Evolutionary conservation across 2,113 vertebrate species (phyloP).

Genomic region (Vicugna pacos): DNA sequence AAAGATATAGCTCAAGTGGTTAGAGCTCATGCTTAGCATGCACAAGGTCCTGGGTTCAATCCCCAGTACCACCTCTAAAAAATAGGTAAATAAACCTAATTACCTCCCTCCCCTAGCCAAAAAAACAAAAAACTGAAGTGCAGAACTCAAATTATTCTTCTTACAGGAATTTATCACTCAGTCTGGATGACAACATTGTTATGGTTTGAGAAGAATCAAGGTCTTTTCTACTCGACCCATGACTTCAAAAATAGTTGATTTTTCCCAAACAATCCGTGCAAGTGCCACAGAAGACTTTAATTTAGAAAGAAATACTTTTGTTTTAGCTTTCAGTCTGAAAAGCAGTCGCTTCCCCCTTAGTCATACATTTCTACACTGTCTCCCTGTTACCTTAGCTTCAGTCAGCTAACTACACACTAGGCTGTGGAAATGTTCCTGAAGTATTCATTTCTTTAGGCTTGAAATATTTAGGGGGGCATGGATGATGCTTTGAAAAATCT

Average conservation of each 20-base stretch:
- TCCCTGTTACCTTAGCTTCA: not conserved
- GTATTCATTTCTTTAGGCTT: not conserved
- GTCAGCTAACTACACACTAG: not conserved
- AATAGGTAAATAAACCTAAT: too few species aligned
- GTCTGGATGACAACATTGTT: not conserved
- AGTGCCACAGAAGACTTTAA: not conserved
- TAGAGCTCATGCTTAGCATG: too few species aligned
- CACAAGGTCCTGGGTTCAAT: too few species aligned
- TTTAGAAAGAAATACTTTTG: not conserved
- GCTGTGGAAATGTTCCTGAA: not conserved
- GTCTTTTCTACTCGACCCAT: not conserved
- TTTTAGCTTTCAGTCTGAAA: not conserved
- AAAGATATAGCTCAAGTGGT: too few species aligned
- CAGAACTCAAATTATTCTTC: slow-evolving; percentile 22
- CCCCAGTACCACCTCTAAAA: too few species aligned
- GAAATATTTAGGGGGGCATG: not conserved
- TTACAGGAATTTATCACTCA: not conserved
- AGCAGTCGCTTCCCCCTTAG: not conserved
- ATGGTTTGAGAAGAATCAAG: not conserved
- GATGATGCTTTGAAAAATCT: slow-evolving; percentile 35
- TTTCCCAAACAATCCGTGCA: not conserved
- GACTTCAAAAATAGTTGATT: not conserved
- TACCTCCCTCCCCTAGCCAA: too few species aligned
- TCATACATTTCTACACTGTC: not conserved
- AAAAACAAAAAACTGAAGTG: not conserved